These are phyloP conservation scores for Rafetus swinhoei DNA, from an alignment of 2,113 vertebrate genomes.

Conservation along the genomic window DNA sequence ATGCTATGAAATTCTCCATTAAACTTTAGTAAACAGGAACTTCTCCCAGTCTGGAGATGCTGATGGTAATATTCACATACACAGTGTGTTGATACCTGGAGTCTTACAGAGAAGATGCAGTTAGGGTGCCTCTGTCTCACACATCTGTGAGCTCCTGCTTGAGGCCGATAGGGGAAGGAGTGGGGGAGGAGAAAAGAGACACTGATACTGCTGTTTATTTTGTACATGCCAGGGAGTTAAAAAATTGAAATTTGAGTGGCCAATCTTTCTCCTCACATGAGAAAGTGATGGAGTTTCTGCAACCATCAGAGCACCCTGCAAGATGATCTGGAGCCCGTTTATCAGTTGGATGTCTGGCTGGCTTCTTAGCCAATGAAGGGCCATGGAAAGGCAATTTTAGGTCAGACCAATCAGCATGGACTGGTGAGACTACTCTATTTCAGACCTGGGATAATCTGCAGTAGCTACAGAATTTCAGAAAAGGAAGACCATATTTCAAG, in stretches of 20 bases:
- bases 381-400: neutral
- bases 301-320: neutral
- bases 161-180: too few species aligned
- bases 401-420: neutral
- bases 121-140: neutral
- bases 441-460: neutral
- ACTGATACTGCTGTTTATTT: too few species aligned
- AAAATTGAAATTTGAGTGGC: too few species aligned
- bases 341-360: accelerated
- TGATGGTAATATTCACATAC: neutral
- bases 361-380: neutral
- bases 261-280: too few species aligned
- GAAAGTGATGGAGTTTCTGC: neutral
- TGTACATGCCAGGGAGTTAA: too few species aligned
- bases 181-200: too few species aligned
- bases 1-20: neutral
- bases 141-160: too few species aligned
- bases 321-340: neutral
- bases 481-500: neutral
- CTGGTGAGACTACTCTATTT: neutral
- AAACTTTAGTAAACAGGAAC: neutral
- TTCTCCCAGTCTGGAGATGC: neutral
- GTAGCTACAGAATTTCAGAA: neutral
- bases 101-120: neutral
- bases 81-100: neutral